Percentiles rank a stretch among this genome's conserved stretches.
Conservation (phyloP, 2,888 invertebrate species). For the Leptopilina drosophilae region DNA sequence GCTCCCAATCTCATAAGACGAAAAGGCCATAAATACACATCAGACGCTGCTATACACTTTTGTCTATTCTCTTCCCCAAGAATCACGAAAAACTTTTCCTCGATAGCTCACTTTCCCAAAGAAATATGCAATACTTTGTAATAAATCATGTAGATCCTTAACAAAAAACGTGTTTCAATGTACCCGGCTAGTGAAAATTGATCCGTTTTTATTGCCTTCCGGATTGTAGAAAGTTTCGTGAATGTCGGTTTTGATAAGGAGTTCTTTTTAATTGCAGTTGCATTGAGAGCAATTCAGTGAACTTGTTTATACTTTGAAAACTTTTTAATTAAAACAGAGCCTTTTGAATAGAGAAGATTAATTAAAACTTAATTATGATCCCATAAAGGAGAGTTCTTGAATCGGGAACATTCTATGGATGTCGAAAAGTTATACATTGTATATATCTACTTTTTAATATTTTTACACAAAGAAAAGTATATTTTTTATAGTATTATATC, state of each 20-base stretch:
- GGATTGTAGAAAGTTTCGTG: constrained; percentile 2
- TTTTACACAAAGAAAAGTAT: not conserved
- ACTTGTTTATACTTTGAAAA: constrained; percentile 5
- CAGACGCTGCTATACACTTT: not conserved
- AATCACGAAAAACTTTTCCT: constrained; percentile 1
- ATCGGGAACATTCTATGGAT: not conserved
- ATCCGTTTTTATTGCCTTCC: not conserved
- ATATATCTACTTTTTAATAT: not conserved
- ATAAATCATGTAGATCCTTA: constrained; percentile 2
- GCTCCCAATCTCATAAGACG: constrained; percentile 13
- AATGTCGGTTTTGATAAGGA: constrained; percentile 4
- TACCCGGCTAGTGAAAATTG: not conserved
- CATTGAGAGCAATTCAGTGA: constrained; percentile 11
- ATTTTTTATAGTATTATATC: no score
- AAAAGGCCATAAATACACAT: constrained; percentile 31
- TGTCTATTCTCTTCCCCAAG: not conserved
- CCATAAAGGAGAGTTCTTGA: not conserved
- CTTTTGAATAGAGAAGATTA: not conserved
- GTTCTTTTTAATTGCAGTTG: constrained; percentile 27
- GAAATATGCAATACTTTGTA: constrained; percentile 21
- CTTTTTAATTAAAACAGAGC: constrained; percentile 8
- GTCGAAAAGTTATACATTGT: not conserved
- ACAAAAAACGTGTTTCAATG: not conserved
- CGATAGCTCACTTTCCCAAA: not conserved
- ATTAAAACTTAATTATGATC: constrained; percentile 10